These are phyloP conservation scores for Falco biarmicus DNA, from an alignment of 2,797 vertebrate species.

Conservation along the genomic window DNA sequence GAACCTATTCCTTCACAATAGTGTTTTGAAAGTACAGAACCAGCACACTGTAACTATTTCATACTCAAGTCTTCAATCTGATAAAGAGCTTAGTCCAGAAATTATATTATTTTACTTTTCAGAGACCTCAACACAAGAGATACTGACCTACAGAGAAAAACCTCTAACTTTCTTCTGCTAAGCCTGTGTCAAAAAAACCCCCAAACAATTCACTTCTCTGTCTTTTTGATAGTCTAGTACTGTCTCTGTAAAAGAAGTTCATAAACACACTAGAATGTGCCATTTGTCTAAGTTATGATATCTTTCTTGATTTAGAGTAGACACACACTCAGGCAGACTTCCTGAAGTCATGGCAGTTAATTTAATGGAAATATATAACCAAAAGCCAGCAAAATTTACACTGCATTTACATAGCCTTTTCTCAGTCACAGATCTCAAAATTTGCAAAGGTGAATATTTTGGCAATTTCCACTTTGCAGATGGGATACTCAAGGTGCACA, in stretches of 20 bases:
- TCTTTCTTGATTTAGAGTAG: neutral
- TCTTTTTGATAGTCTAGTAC: neutral
- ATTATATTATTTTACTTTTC: neutral
- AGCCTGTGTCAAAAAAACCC: neutral
- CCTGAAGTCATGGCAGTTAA: neutral
- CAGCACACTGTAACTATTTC: neutral
- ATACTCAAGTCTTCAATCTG: neutral
- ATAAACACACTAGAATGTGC: neutral
- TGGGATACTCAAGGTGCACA: neutral
- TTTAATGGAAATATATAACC: neutral
- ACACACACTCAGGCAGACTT: neutral
- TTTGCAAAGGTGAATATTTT: neutral
- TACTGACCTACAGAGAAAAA: neutral
- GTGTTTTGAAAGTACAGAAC: slow-evolving; percentile 16
- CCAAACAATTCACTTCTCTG: neutral
- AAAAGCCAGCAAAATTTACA: neutral
- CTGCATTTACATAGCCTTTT: neutral
- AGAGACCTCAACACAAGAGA: neutral
- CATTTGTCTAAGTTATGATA: neutral
- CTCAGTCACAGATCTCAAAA: neutral
- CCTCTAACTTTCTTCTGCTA: neutral
- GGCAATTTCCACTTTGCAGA: neutral
- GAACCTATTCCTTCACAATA: neutral
- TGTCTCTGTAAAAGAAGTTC: neutral
- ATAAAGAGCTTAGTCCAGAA: neutral